phyloP scores from a whole-genome alignment of 2,888 invertebrate species.

The Hydrotaea diabolus region DNA sequence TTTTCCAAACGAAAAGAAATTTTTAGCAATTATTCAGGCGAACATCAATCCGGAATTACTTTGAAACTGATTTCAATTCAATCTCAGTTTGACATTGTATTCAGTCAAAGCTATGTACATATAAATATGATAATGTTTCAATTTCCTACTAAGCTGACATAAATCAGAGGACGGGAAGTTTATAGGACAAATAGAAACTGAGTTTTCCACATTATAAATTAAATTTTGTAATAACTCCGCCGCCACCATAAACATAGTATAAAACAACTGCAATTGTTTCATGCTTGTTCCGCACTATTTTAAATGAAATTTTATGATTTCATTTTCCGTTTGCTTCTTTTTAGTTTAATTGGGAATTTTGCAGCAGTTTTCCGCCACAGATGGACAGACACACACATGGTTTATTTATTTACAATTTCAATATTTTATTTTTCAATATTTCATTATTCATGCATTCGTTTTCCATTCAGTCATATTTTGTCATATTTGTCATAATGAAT shows the following conservation, averaged over 20 bases:
- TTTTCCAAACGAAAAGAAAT: background rate
- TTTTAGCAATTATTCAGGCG: background rate
- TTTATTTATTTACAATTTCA: slow-evolving; percentile 9
- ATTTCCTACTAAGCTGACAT: background rate
- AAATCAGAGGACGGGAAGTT: background rate
- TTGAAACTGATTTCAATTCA: background rate
- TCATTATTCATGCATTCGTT: slow-evolving; percentile 12
- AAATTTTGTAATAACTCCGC: background rate
- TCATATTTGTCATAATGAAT: slow-evolving; percentile 25
- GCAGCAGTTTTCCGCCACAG: background rate
- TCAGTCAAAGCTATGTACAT: background rate
- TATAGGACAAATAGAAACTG: too few species aligned
- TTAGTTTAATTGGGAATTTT: background rate
- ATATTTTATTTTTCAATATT: slow-evolving; percentile 20
- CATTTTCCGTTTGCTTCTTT: background rate
- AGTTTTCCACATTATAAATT: too few species aligned
- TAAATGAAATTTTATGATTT: background rate
- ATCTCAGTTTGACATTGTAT: background rate
- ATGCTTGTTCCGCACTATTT: too few species aligned
- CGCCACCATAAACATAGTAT: too few species aligned
- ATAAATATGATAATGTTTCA: background rate
- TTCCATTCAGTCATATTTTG: slow-evolving; percentile 14
- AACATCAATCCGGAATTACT: background rate
- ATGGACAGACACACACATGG: background rate
- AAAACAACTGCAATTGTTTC: too few species aligned